Evolutionary conservation across 2,888 invertebrate species (phyloP), one percentile per base, ranked within the genome.

Genomic region (Ectemnius lituratus): DNA sequence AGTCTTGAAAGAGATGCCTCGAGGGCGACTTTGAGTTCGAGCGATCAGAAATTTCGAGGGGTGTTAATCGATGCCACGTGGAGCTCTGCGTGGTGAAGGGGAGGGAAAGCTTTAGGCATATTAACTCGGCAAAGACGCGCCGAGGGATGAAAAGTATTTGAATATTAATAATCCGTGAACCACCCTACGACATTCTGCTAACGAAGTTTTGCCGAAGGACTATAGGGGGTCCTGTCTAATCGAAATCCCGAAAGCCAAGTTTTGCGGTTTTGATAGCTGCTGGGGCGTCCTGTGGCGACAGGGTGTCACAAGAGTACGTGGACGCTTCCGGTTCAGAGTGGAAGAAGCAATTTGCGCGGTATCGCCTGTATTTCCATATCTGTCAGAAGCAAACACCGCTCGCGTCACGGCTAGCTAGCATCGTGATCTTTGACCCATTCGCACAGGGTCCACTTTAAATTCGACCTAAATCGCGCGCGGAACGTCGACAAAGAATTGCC

Each of bases 261-360:
- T 52, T 52, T 13, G 52, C 52, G 52, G 16, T 16, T 52, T 52
- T 52, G 52, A 52, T 52, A 52, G 16, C 52, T n/a, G 47, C 47
- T n/a, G 52, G 16, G 37, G 8, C 37, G 37, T 11, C 37, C 37
- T 37, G 37, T 37, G 37, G 70, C 62, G 65, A 67, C 59, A 57
- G 47, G 47, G 69, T 75, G 76, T 70, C 75, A 67, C 20, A 37
- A 13, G 20, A 62, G 45, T 58, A 66, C 60, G 76, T 65, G 69
- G 52, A 67, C 69, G 58, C 73, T 67, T 69, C 59, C 65, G 79
- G 58, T 79, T 82, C 76, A 82, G 82, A 74, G 74, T 82, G 79
- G 79, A 81, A 82, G 76, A 82, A 81, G 80, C 79, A 82, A 81
- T 81, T 81, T 81, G 62, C 79, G 76, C 73, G 70, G 67, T 70